A percentile compares a stretch with the other conserved stretches of the same genome.
phyloP scores from a whole-genome alignment of 2,797 vertebrate species.

The Galagoides demidoff region DNA sequence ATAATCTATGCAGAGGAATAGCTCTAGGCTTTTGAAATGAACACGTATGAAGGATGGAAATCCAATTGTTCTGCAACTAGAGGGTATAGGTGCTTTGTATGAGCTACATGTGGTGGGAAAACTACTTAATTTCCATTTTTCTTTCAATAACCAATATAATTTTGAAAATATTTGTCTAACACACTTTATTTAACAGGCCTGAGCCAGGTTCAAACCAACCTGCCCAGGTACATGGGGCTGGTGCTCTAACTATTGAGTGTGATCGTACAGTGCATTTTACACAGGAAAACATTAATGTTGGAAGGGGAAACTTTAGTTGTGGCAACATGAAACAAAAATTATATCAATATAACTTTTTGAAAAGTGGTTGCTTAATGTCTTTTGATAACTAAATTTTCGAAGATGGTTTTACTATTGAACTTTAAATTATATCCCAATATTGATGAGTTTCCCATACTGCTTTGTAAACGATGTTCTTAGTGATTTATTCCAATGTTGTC shows the following conservation, averaged over 20 bases:
- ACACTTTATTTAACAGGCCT: background rate
- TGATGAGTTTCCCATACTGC: background rate
- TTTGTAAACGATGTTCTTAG: background rate
- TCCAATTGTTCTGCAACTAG: constrained; percentile 78
- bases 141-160: constrained; percentile 76
- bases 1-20: constrained; percentile 74
- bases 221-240: too few species aligned
- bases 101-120: constrained; percentile 80
- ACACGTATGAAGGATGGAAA: constrained; percentile 81
- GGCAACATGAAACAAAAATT: background rate
- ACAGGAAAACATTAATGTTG: constrained; percentile 14
- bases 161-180: constrained; percentile 75
- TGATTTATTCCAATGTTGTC: background rate
- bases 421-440: background rate
- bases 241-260: background rate
- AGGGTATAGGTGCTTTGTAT: constrained; percentile 82
- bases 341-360: constrained; percentile 21
- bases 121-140: constrained; percentile 83
- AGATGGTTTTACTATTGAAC: background rate
- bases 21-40: constrained; percentile 80
- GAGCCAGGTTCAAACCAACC: too few species aligned
- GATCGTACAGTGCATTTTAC: background rate
- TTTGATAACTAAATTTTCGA: constrained; percentile 25
- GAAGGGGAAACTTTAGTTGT: background rate
- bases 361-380: background rate